Base-by-base conservation (phyloP, 2,113 vertebrate species). In the Poeciliopsis turrubarensis region DNA sequence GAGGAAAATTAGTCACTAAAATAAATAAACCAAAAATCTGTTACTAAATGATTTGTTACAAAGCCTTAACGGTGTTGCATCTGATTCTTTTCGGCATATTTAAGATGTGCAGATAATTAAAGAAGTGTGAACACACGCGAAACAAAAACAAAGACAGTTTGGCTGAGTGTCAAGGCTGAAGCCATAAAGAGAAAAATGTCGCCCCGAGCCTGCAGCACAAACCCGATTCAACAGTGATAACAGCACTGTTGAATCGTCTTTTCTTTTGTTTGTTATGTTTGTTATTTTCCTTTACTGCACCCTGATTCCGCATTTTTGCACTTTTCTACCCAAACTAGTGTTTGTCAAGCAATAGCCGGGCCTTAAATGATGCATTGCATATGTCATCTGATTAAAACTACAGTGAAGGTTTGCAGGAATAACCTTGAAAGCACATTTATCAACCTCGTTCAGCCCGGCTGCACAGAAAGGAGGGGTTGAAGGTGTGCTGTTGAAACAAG, bases 401-500 rank as follows among this genome's bases (percentile, higher is more conserved):
- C 30, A 32, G 51, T 30, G 60, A 83, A 72, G 37, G 47, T 80
- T 74, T 75, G 65, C 74, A 39, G 37, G 61, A 73, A 72, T 68
- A 57, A 64, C 57, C 73, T 88, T 71, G 86, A 78, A 70, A 79
- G 81, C 30, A 68, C 69, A 29, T 79, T 87, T 86, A 84, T 91
- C 78, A 68, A 82, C 63, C 72, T 79, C 41, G 60, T 82, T 89
- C 66, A n/a, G 77, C 57, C 83, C 75, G 79, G 80, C 80, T 68
- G 79, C 6, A 60, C 77, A 63, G 67, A 67, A 73, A 25, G 14
- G 79, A 19, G 83, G 47, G 66, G 81, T 63, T 78, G 85, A 90
- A 87, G 86, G 64, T 69, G 78, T 10, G 78, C 82, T 81, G 81
- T 80, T 85, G 89, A 89, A 89, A 85, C 39, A 70, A 82, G 68